Base-by-base conservation (phyloP, 64 coral and sea anemone genomes). In the Porites australiensis region DNA sequence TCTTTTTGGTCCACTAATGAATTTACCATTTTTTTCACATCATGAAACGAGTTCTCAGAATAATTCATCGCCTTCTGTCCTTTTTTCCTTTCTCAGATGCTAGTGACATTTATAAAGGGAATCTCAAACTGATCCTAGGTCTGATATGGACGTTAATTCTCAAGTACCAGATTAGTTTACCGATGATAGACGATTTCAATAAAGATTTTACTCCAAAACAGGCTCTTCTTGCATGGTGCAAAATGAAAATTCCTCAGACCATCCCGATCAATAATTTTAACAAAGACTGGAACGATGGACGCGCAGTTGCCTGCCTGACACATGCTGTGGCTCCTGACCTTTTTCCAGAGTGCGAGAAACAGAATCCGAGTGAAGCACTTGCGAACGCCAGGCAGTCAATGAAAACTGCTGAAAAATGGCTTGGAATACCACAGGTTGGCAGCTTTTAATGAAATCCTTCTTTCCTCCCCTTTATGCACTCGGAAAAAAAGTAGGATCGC, bases 111-210 rank as follows among this genome's bases (percentile, higher is more conserved):
- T 92, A 94, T 16, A 96, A 96, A 72, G 98, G 98, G 80, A 99
- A 99, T 53, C 72, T 99, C 55, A 99, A 99, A 78, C 85, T 99
- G 51, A 99, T 99, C 77, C 92, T 99, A 79, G 98, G 98, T 83
- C 86, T 99, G 77, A 86, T 99, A 99, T 99, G 98, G 98, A 99
- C 98, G 37, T 75, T 99, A 9, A 99, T 99, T 71, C 77, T 99
- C 59, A 99, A 99, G 69, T 99, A 99, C 63, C 98, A 99, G 57
- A 99, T 99, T 94, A 99, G 98, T 21, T 96, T 99, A 94, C 98
- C 98, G 98, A 95, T 51, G 93, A 88, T 5, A 88, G 82, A 6
- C 79, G 86, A 15, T 91, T 52, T 3, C 77, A 66, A 8, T 27
- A 79, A 20, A 99, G 96, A 79, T 96, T 99, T 94, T n/a, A 99